These are phyloP conservation scores for Caenorhabditis sulstoni DNA, from an alignment of 2,888 invertebrate species.

Conservation along the genomic window DNA sequence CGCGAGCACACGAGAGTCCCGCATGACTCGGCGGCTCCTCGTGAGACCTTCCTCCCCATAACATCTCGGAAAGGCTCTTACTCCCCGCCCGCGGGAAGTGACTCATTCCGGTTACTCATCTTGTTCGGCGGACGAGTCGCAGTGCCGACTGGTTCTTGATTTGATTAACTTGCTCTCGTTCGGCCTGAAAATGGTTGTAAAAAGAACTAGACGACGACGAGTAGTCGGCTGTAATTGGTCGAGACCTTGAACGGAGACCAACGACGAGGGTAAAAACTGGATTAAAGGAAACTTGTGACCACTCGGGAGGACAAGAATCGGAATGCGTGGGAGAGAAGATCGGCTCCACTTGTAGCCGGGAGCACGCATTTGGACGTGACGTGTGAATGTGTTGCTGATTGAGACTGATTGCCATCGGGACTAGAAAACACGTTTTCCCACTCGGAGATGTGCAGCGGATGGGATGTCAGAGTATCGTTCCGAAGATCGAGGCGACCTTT, in stretches of 20 bases:
- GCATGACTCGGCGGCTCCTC: too few species aligned
- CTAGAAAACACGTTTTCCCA: slow-evolving; percentile 1
- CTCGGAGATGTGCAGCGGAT: not conserved
- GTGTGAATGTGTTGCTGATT: not conserved
- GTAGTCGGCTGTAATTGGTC: not conserved
- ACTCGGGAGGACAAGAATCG: too few species aligned
- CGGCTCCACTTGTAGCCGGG: slow-evolving; percentile 1
- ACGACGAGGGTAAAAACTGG: not conserved
- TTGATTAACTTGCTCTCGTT: too few species aligned
- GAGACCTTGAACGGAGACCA: slow-evolving; percentile 2
- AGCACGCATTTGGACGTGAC: slow-evolving; percentile 7
- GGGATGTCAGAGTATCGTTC: not conserved
- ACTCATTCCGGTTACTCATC: slow-evolving; percentile 6
- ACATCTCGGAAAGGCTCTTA: too few species aligned
- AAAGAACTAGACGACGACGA: not conserved
- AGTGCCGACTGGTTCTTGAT: too few species aligned
- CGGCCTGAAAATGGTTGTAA: not conserved
- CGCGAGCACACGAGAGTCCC: too few species aligned
- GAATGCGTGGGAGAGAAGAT: not conserved
- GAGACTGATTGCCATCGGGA: too few species aligned
- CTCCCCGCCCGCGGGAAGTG: too few species aligned
- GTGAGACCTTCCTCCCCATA: too few species aligned
- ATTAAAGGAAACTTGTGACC: too few species aligned
- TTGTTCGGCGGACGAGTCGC: not conserved
- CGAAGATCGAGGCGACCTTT: not conserved